Evolutionary conservation across 2,113 vertebrate species (phyloP).

Genomic region (Nesogale talazaci): DNA sequence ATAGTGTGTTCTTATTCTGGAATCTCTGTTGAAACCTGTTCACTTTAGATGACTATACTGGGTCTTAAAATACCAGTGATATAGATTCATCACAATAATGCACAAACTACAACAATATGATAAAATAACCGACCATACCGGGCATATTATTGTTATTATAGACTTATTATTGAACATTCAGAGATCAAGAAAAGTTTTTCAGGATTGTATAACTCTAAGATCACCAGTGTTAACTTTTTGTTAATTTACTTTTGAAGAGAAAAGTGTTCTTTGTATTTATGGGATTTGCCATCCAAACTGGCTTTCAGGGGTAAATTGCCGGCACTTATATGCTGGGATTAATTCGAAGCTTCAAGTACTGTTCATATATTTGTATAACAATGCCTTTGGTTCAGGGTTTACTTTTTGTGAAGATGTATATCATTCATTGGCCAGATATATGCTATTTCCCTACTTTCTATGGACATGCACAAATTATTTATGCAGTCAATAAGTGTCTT

Average conservation of each 20-base stretch:
- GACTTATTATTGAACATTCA: background rate
- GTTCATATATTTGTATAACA: constrained; percentile 34
- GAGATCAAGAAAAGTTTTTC: background rate
- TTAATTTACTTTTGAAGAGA: background rate
- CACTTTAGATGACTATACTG: no score
- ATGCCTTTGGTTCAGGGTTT: constrained; percentile 39
- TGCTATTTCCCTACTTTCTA: background rate
- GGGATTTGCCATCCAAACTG: no score
- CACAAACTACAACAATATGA: no score
- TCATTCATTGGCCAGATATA: constrained; percentile 24
- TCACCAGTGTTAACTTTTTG: background rate
- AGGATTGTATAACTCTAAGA: background rate
- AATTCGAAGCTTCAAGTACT: background rate
- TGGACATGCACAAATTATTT: background rate
- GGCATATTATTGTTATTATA: no score
- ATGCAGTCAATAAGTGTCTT: constrained; percentile 24
- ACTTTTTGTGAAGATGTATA: constrained; percentile 38
- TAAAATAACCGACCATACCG: no score
- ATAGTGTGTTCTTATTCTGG: no score
- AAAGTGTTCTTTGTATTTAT: background rate
- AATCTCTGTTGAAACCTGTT: no score
- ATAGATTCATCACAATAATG: no score
- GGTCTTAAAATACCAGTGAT: no score
- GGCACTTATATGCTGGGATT: background rate
- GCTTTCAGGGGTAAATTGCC: background rate